These are phyloP conservation scores for Cyanoramphus novaezelandiae DNA, from an alignment of 2,113 vertebrate genomes.

Conservation along the genomic window DNA sequence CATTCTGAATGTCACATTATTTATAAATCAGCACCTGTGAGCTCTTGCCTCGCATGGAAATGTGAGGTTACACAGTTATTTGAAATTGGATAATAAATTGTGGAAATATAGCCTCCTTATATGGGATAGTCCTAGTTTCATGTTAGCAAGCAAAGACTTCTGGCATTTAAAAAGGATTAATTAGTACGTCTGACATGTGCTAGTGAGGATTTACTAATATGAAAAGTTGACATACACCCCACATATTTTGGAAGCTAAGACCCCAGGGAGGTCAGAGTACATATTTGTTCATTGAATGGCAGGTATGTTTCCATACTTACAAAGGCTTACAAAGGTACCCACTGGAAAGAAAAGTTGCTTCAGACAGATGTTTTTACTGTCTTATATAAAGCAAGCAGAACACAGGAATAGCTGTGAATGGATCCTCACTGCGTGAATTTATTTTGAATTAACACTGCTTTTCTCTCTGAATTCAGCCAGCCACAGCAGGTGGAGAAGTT, in stretches of 20 bases:
- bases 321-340: background rate
- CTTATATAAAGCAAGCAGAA: background rate
- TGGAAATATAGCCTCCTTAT: background rate
- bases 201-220: background rate
- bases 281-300: background rate
- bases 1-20: background rate
- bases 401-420: background rate
- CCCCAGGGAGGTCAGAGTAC: background rate
- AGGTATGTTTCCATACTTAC: background rate
- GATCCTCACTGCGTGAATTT: background rate
- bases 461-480: background rate
- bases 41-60: background rate
- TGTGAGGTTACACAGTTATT: background rate
- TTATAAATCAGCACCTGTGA: background rate
- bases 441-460: slow-evolving; percentile 12
- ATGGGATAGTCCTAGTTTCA: background rate
- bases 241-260: background rate
- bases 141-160: background rate
- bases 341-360: background rate
- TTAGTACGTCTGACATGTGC: background rate
- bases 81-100: background rate
- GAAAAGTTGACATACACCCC: background rate
- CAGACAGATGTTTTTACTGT: background rate
- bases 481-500: background rate
- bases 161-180: background rate